Evolutionary conservation across 2,888 invertebrate species (phyloP), one percentile per base, ranked within the genome.

Genomic region (Leuctra nigra): DNA sequence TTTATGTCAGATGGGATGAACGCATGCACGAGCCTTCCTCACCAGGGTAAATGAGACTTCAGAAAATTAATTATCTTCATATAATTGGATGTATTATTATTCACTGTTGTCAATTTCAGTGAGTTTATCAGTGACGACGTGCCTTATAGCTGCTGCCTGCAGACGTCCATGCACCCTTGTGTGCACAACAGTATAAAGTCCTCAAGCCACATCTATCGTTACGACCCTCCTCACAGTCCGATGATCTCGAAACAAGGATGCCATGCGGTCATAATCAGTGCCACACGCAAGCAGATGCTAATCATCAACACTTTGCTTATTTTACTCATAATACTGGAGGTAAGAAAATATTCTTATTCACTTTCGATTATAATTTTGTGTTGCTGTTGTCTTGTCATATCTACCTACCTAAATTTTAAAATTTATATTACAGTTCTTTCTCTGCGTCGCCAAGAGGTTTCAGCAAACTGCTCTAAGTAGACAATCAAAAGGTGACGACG

Each of bases 111-210:
- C n/a, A 50, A 35, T 18, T 6, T 7, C 1, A 38, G 54, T 2
- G 25, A 55, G 14, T 55, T 55, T 23, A 38, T 55, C 20, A 55
- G 55, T 29, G 79, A 79, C 60, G 78, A 79, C 59, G 78, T 81
- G 0, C 82, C 83, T 0, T 82, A 81, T 67, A 82, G 82, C 64
- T 83, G 83, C 63, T 83, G 82, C 63, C 76, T 78, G 1, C 75
- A 77, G 64, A 72, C 75, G 35, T 73, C 74, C 0, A 68, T 74
- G 25, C 76, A 72, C 63, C 80, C 80, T 1, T 83, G 82, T 64
- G 77, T 82, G 39, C 82, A 82, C 62, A 78, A 80, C 59, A 74
- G 77, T 9, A 69, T 82, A 39, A 76, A 78, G 44, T 71, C 73
- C 60, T 68, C 68, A n/a, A 77, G 77, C n/a, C 68, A 67, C 7